Percentiles rank a stretch among this genome's conserved stretches.
phyloP scores from a whole-genome alignment of 1,140 invertebrate species.

The Drosophila saltans region DNA sequence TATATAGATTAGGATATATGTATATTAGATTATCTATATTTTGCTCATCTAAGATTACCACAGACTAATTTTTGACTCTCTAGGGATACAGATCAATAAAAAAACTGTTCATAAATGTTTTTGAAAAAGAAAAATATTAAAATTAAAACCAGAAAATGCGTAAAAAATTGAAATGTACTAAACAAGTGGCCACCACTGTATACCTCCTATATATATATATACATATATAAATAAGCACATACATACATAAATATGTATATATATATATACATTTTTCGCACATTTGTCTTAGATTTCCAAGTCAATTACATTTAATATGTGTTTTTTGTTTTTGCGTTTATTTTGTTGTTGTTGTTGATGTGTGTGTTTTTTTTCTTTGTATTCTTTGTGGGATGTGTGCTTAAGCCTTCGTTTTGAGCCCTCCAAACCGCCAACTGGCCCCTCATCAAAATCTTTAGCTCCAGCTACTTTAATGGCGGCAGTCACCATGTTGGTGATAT shows the following conservation, averaged over 20 bases:
- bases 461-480: background rate
- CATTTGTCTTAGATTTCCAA: conserved; percentile 70
- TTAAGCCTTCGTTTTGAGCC: background rate
- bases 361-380: background rate
- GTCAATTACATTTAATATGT: conserved; percentile 71
- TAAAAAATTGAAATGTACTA: too few species aligned
- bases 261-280: conserved; percentile 43
- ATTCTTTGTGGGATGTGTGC: background rate
- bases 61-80: too few species aligned
- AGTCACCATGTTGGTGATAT: conserved; percentile 1
- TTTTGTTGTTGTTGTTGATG: background rate
- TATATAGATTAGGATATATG: too few species aligned
- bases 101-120: too few species aligned
- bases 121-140: too few species aligned
- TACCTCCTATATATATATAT: background rate
- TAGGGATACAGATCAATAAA: too few species aligned
- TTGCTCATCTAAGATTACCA: too few species aligned
- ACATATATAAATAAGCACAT: background rate
- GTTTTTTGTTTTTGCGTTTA: conserved; percentile 17
- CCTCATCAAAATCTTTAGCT: background rate
- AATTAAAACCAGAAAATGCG: too few species aligned
- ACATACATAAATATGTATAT: background rate
- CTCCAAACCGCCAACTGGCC: background rate
- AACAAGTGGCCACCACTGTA: background rate
- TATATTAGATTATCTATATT: too few species aligned